Evolutionary conservation across 1,140 invertebrate species (phyloP).

Genomic region (Lutraria rhynchaena): DNA sequence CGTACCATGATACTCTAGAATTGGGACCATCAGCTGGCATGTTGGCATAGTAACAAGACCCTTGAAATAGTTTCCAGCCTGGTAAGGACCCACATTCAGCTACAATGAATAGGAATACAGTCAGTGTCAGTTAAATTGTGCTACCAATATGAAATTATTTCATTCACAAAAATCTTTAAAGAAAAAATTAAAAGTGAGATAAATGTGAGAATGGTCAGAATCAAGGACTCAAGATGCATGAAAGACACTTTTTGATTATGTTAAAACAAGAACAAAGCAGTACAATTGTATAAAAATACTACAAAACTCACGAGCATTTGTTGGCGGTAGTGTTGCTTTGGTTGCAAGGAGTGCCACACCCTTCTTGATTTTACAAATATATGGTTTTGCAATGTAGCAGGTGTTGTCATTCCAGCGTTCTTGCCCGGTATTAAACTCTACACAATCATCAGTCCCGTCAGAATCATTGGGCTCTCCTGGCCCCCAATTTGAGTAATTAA

Average conservation of each 20-base stretch:
- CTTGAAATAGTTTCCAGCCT: constrained; percentile 58
- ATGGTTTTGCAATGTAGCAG: constrained; percentile 64
- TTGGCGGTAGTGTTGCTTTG: not conserved
- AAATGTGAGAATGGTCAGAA: no score
- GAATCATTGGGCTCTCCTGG: constrained; percentile 64
- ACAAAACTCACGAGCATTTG: constrained; percentile 12
- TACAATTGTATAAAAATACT: not conserved
- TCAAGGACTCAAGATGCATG: no score
- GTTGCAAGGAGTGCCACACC: constrained; percentile 14
- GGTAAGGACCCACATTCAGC: constrained; percentile 46
- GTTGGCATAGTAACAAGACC: constrained; percentile 62
- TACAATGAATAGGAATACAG: not conserved
- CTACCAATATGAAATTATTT: no score
- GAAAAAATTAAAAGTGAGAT: no score
- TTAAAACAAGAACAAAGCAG: no score
- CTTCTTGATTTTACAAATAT: constrained; percentile 62
- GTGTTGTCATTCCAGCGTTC: constrained; percentile 65
- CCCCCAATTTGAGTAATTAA: constrained; percentile 64
- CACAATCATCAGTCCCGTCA: constrained; percentile 64
- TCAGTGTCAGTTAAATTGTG: no score
- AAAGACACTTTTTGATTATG: no score
- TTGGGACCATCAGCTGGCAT: constrained; percentile 37
- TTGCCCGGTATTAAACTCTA: constrained; percentile 38
- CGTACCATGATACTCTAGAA: constrained; percentile 59
- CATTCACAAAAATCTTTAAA: no score